phyloP scores from a whole-genome alignment of 2,113 vertebrate species.

The Rhabdomys dilectus region DNA sequence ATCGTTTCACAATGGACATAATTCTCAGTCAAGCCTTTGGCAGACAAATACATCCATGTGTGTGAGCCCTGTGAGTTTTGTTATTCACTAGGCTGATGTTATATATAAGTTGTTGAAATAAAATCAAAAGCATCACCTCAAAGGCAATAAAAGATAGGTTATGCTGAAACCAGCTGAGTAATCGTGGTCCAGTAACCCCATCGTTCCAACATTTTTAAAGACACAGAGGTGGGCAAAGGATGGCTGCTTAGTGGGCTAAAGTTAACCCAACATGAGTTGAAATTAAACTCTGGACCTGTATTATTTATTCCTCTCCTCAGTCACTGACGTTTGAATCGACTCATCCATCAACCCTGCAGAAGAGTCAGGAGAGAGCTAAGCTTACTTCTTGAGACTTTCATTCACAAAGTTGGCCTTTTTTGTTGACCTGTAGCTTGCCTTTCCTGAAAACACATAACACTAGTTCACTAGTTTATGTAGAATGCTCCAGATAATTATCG shows the following conservation, averaged over 20 bases:
- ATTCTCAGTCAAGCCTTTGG: neutral
- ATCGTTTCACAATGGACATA: neutral
- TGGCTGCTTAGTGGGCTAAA: neutral
- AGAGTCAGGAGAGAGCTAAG: neutral
- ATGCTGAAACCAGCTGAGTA: too few species aligned
- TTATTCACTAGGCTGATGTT: slow-evolving; percentile 3
- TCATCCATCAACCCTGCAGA: neutral
- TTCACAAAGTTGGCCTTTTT: neutral
- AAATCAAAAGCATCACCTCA: neutral
- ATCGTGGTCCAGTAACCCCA: too few species aligned
- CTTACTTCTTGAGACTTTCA: neutral
- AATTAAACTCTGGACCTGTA: neutral
- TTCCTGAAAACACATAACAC: neutral
- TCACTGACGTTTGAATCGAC: neutral
- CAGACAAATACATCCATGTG: neutral
- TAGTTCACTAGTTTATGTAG: neutral
- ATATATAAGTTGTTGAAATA: neutral
- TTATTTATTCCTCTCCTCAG: neutral
- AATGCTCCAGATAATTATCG: neutral
- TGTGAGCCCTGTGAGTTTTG: neutral
- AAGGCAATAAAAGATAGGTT: neutral
- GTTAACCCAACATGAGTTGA: neutral
- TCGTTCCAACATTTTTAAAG: neutral
- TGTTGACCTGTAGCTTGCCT: neutral
- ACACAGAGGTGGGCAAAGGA: neutral